These are phyloP conservation scores for Dromius quadrimaculatus DNA, from an alignment of 2,888 invertebrate species.

Conservation along the genomic window DNA sequence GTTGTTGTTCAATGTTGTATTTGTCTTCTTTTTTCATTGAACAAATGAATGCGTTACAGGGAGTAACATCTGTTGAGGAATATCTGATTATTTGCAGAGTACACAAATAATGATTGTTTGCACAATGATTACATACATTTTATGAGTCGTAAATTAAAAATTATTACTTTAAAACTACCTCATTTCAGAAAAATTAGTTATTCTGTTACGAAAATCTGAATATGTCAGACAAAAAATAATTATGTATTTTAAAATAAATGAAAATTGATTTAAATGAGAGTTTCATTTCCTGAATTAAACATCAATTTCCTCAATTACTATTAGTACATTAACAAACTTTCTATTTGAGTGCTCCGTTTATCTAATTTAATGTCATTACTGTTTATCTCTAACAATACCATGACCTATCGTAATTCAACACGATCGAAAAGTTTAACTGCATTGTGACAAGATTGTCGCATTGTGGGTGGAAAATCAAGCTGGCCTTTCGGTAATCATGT, in stretches of 20 bases:
- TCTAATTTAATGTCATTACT: conserved; percentile 8
- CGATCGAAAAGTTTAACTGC: neutral
- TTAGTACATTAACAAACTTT: conserved; percentile 7
- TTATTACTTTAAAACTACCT: too few relatives aligned
- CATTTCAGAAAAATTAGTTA: too few relatives aligned
- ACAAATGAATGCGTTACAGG: neutral
- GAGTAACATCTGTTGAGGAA: neutral
- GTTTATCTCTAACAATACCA: conserved; percentile 4
- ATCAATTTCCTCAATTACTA: neutral
- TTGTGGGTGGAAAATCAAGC: too few relatives aligned
- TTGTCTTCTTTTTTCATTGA: neutral
- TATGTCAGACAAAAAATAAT: too few relatives aligned
- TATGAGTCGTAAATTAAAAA: too few relatives aligned
- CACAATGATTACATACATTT: too few relatives aligned
- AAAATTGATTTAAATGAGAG: neutral
- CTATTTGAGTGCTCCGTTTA: neutral
- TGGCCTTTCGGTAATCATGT: too few relatives aligned
- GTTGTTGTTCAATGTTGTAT: neutral
- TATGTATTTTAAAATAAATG: too few relatives aligned
- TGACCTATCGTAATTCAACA: conserved; percentile 1
- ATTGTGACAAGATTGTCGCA: conserved; percentile 4
- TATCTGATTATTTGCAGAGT: neutral
- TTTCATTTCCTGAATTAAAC: neutral
- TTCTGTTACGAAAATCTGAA: too few relatives aligned
- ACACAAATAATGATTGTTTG: too few relatives aligned